These are phyloP conservation scores for Criorhina ranunculi DNA, from an alignment of 2,888 invertebrate genomes.

Conservation along the genomic window DNA sequence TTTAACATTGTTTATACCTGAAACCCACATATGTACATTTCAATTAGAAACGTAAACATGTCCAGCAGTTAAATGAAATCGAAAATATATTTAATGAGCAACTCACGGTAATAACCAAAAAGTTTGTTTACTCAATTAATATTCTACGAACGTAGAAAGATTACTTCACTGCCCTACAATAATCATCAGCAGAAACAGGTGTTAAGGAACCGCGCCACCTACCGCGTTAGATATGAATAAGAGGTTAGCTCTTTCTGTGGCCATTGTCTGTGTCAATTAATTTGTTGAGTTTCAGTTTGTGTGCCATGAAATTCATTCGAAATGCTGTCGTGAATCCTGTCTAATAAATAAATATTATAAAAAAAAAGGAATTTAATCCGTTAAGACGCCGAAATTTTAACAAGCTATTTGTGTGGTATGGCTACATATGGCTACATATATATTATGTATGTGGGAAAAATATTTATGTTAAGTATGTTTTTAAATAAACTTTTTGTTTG, in stretches of 20 bases:
- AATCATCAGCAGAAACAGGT: slow-evolving; percentile 21
- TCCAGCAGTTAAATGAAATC: slow-evolving; percentile 29
- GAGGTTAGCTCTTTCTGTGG: background rate
- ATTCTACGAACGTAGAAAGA: slow-evolving; percentile 10
- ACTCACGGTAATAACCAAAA: slow-evolving; percentile 23
- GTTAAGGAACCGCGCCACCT: slow-evolving; percentile 27
- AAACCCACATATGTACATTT: background rate
- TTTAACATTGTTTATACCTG: background rate
- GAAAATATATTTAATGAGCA: slow-evolving; percentile 36
- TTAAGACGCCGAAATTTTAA: slow-evolving; percentile 35
- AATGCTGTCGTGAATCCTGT: background rate
- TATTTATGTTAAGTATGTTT: no score
- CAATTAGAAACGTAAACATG: slow-evolving; percentile 9
- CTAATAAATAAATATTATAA: background rate
- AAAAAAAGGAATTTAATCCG: slow-evolving; percentile 12
- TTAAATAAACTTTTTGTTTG: no score
- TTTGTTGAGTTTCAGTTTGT: background rate
- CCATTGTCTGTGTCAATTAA: background rate
- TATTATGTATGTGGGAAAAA: no score
- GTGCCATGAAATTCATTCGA: background rate
- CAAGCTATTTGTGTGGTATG: slow-evolving; percentile 6
- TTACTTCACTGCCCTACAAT: slow-evolving; percentile 19
- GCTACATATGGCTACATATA: no score
- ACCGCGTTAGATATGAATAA: background rate
- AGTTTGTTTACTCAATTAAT: slow-evolving; percentile 29